phyloP scores from a whole-genome alignment of 64 coral and sea anemone genomes.

The Exaiptasia diaphana region DNA sequence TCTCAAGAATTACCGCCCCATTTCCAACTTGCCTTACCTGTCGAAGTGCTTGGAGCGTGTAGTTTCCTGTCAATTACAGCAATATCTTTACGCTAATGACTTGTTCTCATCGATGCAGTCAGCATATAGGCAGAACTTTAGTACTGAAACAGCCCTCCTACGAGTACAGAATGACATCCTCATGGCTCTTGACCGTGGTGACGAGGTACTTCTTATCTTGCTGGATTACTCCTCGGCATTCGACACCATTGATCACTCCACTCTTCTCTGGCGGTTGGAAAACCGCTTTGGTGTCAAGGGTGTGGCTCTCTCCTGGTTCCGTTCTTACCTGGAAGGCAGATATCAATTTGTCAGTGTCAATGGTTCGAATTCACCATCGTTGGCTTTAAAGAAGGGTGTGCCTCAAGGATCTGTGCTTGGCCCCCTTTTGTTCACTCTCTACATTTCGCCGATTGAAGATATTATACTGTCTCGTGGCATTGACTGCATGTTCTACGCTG shows the following conservation, averaged over 20 bases:
- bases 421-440: conserved; percentile 4
- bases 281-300: conserved; percentile 24
- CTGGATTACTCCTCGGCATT: conserved; percentile 14
- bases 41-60: neutral
- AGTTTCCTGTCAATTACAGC: neutral
- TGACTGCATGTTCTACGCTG: conserved; percentile 11
- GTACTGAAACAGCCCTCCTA: conserved; percentile 2
- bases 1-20: neutral
- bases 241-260: conserved; percentile 1
- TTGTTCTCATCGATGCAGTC: neutral
- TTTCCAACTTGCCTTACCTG: neutral
- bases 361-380: neutral
- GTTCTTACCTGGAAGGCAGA: neutral
- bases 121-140: neutral
- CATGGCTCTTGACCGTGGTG: conserved; percentile 4
- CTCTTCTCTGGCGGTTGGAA: neutral
- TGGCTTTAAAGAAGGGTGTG: neutral
- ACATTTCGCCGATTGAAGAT: conserved; percentile 39
- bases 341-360: conserved; percentile 10
- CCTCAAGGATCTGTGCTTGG: conserved; percentile 9
- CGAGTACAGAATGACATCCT: conserved; percentile 42
- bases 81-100: neutral
- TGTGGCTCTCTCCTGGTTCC: conserved; percentile 4
- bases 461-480: conserved; percentile 4
- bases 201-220: neutral